Conservation (phyloP, 2,113 vertebrate species). For the Grammomys dolichurus region DNA sequence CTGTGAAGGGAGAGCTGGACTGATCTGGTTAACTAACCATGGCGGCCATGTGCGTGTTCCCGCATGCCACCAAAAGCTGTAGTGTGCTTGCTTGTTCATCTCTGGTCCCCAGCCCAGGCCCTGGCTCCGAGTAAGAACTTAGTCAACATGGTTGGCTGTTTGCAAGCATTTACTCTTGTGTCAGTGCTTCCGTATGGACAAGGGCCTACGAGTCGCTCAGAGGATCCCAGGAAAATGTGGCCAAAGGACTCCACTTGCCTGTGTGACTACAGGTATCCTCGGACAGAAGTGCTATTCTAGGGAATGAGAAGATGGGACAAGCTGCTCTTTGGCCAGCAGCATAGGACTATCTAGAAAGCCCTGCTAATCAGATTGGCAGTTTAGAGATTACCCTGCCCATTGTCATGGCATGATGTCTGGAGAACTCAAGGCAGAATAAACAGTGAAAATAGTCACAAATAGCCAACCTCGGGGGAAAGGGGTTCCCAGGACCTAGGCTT, state of each 20-base stretch:
- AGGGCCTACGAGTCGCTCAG: not conserved
- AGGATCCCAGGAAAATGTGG: not conserved
- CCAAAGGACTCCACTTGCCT: not conserved
- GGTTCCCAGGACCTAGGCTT: not conserved
- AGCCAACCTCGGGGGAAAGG: not conserved
- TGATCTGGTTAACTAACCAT: not conserved
- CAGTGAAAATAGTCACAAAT: not conserved
- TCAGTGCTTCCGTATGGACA: not conserved
- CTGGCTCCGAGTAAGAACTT: not conserved
- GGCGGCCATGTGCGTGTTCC: accelerated
- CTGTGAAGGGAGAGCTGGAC: not conserved
- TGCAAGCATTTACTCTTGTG: not conserved
- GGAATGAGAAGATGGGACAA: not conserved
- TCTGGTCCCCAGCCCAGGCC: not conserved
- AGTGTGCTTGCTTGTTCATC: accelerated
- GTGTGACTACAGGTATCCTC: not conserved
- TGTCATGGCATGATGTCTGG: not conserved
- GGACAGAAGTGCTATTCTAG: not conserved
- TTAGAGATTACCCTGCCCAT: not conserved
- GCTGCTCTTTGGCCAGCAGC: not conserved
- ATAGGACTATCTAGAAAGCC: not conserved
- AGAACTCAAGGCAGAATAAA: not conserved
- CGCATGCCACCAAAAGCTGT: not conserved
- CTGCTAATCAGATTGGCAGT: not conserved
- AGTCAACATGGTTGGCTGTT: too few relatives aligned